Evolutionary conservation across 2,888 invertebrate species (phyloP).

Genomic region (Melieria omissa): DNA sequence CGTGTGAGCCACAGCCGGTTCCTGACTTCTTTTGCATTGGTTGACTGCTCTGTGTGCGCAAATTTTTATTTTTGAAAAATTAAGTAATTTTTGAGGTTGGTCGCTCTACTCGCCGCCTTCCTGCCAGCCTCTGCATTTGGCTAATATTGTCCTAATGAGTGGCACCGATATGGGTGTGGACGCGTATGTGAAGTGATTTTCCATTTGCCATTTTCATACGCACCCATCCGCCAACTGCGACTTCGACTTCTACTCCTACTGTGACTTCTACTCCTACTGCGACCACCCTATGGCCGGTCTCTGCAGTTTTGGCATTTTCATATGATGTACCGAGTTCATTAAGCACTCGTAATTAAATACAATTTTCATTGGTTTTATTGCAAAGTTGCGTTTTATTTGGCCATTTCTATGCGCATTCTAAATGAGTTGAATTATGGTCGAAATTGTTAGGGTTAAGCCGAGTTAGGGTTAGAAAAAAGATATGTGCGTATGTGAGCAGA

Average conservation of each 20-base stretch:
- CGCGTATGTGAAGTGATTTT: background rate
- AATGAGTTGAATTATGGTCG: too few species aligned
- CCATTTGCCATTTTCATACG: too few species aligned
- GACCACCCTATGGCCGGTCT: background rate
- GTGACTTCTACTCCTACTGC: too few species aligned
- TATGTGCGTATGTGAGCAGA: too few species aligned
- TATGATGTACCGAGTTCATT: background rate
- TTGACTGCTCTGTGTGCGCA: background rate
- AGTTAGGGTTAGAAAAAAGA: too few species aligned
- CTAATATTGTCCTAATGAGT: too few species aligned
- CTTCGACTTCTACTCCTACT: too few species aligned
- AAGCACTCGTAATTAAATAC: constrained; percentile 10
- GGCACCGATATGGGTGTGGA: background rate
- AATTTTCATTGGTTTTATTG: constrained; percentile 27
- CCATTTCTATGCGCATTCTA: background rate
- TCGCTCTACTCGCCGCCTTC: background rate
- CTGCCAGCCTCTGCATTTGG: too few species aligned
- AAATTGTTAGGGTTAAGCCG: too few species aligned
- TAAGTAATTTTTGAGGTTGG: constrained; percentile 23
- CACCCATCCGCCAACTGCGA: too few species aligned
- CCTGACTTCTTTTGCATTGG: background rate
- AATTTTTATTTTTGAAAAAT: constrained; percentile 18
- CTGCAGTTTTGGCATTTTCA: background rate
- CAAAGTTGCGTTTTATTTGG: constrained; percentile 28
- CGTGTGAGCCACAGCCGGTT: background rate